These are phyloP conservation scores for Rallus crepitans DNA, from an alignment of 2,797 vertebrate species.

Conservation along the genomic window DNA sequence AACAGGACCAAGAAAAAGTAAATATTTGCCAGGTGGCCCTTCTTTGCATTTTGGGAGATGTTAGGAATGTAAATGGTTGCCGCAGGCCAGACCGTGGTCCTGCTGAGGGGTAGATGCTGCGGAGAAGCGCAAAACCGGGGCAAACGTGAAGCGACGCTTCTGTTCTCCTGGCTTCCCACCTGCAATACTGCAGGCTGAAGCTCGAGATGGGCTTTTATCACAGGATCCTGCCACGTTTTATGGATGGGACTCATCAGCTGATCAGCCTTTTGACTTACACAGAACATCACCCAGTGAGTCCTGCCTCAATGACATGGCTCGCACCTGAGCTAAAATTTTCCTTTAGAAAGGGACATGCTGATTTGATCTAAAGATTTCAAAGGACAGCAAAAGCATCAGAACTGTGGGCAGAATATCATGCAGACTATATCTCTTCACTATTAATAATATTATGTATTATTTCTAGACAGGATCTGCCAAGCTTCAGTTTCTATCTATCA, in stretches of 20 bases:
- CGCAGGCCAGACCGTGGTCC: neutral
- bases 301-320: neutral
- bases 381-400: neutral
- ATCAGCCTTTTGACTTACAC: neutral
- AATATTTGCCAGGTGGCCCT: conserved; percentile 7
- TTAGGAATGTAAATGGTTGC: neutral
- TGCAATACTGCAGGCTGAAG: neutral
- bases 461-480: neutral
- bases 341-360: neutral
- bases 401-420: neutral
- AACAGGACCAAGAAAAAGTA: neutral
- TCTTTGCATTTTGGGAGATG: neutral
- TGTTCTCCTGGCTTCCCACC: neutral
- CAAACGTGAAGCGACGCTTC: neutral
- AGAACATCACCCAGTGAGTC: neutral
- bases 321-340: neutral
- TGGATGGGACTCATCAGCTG: neutral
- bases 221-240: neutral
- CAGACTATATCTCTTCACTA: neutral
- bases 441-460: neutral
- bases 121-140: neutral
- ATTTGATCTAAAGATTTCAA: neutral
- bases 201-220: neutral
- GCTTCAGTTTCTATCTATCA: neutral
- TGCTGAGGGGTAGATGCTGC: neutral